Percentiles rank a stretch among this genome's conserved stretches.
These are phyloP conservation scores for Lophochroa leadbeateri DNA, from an alignment of 2,113 vertebrate genomes.

Conservation along the genomic window DNA sequence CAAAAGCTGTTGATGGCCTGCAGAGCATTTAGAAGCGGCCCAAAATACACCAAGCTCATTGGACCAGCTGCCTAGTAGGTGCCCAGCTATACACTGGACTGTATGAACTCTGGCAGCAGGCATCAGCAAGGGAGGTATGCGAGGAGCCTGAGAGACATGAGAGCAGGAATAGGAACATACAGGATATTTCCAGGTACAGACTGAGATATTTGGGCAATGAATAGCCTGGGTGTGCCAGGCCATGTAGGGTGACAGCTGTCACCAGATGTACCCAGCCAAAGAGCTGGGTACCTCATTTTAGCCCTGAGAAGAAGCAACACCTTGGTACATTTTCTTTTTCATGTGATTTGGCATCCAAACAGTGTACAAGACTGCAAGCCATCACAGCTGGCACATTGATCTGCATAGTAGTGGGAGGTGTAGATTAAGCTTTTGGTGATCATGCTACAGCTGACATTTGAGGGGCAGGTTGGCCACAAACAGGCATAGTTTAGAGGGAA, in stretches of 20 bases:
- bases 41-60: fast-evolving
- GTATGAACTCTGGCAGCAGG: background rate
- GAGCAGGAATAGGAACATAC: background rate
- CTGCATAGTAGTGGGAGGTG: background rate
- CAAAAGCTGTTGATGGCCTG: background rate
- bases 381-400: fast-evolving
- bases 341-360: background rate
- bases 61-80: background rate
- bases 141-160: fast-evolving
- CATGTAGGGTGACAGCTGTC: background rate
- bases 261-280: background rate
- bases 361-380: background rate
- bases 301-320: background rate
- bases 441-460: background rate
- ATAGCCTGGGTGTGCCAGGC: background rate
- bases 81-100: background rate
- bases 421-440: background rate
- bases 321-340: background rate
- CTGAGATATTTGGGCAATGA: background rate
- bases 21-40: background rate
- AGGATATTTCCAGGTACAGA: background rate
- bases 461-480: background rate
- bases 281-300: background rate
- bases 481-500: background rate
- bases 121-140: background rate